A percentile compares a stretch with the other conserved stretches of the same genome.
Conservation (phyloP, 2,113 vertebrate genomes). For the Guaruba guarouba region DNA sequence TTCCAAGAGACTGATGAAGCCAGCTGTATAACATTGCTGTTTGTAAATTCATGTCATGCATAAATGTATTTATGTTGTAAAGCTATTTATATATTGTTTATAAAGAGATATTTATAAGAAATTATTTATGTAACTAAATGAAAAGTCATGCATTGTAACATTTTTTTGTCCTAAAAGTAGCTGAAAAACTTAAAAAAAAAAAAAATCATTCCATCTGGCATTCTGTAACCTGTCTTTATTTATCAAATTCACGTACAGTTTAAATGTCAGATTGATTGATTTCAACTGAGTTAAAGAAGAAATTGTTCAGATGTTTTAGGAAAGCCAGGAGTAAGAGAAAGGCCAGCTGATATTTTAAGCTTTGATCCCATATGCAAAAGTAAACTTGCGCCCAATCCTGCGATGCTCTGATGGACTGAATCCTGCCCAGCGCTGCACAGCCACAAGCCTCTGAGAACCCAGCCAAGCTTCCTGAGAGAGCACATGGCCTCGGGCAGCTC, state of each 20-base stretch:
- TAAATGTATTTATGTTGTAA: slow-evolving; percentile 90
- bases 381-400: not conserved
- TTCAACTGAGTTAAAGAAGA: not conserved
- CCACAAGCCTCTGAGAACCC: not conserved
- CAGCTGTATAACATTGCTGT: slow-evolving; percentile 76
- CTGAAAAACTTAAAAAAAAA: slow-evolving; percentile 71
- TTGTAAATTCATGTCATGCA: slow-evolving; percentile 85
- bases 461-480: not conserved
- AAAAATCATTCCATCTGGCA: slow-evolving; percentile 63
- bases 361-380: not conserved
- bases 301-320: slow-evolving; percentile 12
- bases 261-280: not conserved
- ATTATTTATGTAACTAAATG: slow-evolving; percentile 89
- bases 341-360: not conserved
- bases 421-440: accelerated
- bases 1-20: slow-evolving; percentile 74
- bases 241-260: slow-evolving; percentile 19
- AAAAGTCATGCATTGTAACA: slow-evolving; percentile 80
- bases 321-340: slow-evolving; percentile 7
- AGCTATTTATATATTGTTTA: slow-evolving; percentile 90
- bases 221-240: slow-evolving; percentile 79
- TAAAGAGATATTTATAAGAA: slow-evolving; percentile 87
- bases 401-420: not conserved
- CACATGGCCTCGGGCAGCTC: accelerated
- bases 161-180: slow-evolving; percentile 78